These are phyloP conservation scores for Mustelus asterias DNA, from an alignment of 2,113 vertebrate genomes.

Conservation along the genomic window DNA sequence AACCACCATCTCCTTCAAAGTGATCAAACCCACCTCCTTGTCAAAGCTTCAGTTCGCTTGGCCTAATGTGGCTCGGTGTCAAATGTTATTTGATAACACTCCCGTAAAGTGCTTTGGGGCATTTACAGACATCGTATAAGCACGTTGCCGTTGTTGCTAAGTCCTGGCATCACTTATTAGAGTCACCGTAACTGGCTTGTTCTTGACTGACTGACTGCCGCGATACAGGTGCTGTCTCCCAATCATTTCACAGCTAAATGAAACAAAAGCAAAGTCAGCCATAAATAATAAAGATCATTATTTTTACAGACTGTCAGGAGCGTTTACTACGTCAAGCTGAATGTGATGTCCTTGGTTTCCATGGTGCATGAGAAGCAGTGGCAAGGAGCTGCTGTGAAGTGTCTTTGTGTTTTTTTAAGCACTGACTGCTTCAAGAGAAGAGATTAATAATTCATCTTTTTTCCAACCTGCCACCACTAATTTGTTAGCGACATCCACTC, in stretches of 20 bases:
- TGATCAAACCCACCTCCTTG: neutral
- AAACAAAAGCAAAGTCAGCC: slow-evolving; percentile 10
- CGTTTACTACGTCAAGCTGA: slow-evolving; percentile 11
- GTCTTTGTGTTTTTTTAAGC: slow-evolving; percentile 20
- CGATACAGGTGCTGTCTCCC: neutral
- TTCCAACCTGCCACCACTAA: neutral
- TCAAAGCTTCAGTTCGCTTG: neutral
- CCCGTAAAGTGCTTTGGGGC: neutral
- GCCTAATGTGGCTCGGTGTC: neutral
- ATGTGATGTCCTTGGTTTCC: slow-evolving; percentile 19
- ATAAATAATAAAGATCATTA: slow-evolving; percentile 30
- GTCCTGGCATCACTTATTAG: neutral
- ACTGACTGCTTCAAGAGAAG: slow-evolving; percentile 22
- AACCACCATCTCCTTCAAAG: neutral
- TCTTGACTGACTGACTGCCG: no score
- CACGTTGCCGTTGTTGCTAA: neutral
- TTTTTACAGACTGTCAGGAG: neutral
- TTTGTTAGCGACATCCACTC: neutral
- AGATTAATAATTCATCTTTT: slow-evolving; percentile 28
- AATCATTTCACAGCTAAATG: neutral
- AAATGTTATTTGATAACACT: neutral
- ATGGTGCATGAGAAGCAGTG: neutral
- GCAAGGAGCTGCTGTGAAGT: slow-evolving; percentile 3
- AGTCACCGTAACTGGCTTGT: neutral
- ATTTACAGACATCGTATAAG: neutral